These are phyloP conservation scores for Lasiurus borealis DNA, from an alignment of 2,113 vertebrate species.

Conservation along the genomic window DNA sequence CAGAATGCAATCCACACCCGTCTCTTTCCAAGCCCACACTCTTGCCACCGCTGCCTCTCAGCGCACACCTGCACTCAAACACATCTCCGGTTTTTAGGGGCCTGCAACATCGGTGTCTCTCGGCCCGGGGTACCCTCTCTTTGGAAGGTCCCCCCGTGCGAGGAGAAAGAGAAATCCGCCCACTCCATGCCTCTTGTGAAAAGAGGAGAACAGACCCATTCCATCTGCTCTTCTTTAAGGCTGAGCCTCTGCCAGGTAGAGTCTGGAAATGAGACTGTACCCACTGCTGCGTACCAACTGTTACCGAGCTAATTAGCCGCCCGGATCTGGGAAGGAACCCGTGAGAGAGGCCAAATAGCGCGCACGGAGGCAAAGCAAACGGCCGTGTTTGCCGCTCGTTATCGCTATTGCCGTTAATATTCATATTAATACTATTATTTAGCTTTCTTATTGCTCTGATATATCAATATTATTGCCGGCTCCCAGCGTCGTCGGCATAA, in stretches of 20 bases:
- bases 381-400: conserved; percentile 63
- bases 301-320: conserved; percentile 80
- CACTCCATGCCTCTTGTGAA: conserved; percentile 42
- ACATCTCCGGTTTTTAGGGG: not conserved
- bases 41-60: not conserved
- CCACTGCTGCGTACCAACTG: conserved; percentile 82
- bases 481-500: conserved; percentile 67
- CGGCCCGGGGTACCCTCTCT: not conserved
- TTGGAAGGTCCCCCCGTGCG: not conserved
- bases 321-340: conserved; percentile 75
- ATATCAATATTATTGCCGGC: conserved; percentile 77
- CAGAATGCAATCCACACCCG: not conserved
- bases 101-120: not conserved
- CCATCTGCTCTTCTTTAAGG: conserved; percentile 73
- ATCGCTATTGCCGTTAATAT: conserved; percentile 78
- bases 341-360: conserved; percentile 74
- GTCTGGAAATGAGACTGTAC: conserved; percentile 76
- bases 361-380: conserved; percentile 59
- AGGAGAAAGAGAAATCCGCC: conserved; percentile 16
- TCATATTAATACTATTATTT: conserved; percentile 82
- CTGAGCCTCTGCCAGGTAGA: conserved; percentile 75
- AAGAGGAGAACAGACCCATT: conserved; percentile 50
- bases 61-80: not conserved
- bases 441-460: conserved; percentile 78
- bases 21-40: not conserved